These are phyloP conservation scores for Corythoichthys intestinalis DNA, from an alignment of 2,113 vertebrate genomes.

Conservation along the genomic window DNA sequence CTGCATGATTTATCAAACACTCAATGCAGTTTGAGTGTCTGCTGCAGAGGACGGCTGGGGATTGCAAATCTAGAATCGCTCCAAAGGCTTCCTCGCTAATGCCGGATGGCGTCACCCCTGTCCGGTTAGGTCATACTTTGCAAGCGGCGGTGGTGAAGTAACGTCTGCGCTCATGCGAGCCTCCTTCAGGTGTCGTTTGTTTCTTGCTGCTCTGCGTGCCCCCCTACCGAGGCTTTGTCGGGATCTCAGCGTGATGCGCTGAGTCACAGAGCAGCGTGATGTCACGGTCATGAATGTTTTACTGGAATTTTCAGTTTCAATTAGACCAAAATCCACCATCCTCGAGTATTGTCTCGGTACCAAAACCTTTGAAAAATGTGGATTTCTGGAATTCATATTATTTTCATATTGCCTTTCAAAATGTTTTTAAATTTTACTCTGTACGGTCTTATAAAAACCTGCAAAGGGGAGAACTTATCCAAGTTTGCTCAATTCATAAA, in stretches of 20 bases:
- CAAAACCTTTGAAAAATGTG: background rate
- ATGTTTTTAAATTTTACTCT: no score
- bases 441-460: no score
- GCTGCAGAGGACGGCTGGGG: conserved; percentile 37
- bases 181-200: conserved; percentile 6
- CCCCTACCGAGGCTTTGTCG: conserved; percentile 8
- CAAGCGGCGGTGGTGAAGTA: conserved; percentile 44
- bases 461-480: no score
- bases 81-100: conserved; percentile 27
- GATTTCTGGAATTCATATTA: background rate
- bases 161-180: conserved; percentile 35
- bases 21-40: conserved; percentile 41
- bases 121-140: conserved; percentile 55
- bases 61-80: conserved; percentile 12
- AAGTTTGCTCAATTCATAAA: no score
- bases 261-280: conserved; percentile 32
- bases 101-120: conserved; percentile 38
- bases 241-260: conserved; percentile 19
- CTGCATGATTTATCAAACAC: conserved; percentile 65
- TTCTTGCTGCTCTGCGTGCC: background rate
- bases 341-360: background rate
- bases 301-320: conserved; percentile 63
- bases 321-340: conserved; percentile 28
- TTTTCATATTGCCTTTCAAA: no score
- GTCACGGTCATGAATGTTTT: conserved; percentile 63